Evolutionary conservation across 1,140 invertebrate genomes (phyloP).

Genomic region (Ooceraea biroi): DNA sequence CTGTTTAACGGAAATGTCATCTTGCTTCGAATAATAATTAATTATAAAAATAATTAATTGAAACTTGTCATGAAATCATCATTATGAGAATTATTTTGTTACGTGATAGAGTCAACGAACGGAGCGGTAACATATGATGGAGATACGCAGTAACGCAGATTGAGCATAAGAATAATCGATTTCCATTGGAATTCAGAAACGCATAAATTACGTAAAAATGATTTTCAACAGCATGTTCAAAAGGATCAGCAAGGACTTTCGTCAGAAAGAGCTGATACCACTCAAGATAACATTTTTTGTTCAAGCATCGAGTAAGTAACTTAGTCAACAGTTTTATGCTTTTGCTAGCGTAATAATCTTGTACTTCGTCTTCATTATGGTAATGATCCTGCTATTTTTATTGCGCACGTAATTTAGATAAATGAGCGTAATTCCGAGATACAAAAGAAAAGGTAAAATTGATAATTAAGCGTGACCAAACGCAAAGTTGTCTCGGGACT

Average conservation of each 20-base stretch:
- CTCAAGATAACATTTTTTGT: constrained; percentile 92
- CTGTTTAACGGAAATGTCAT: no score
- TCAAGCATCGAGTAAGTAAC: constrained; percentile 91
- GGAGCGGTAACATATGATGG: constrained; percentile 36
- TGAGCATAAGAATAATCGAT: not conserved
- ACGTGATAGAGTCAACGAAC: constrained; percentile 7
- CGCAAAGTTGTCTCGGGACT: not conserved
- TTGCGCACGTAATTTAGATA: not conserved
- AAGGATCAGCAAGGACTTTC: constrained; percentile 90
- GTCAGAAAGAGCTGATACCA: constrained; percentile 90
- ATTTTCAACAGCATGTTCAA: constrained; percentile 88
- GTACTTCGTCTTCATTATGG: not conserved
- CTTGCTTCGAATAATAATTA: constrained; percentile 2
- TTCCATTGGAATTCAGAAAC: not conserved
- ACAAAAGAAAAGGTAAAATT: not conserved
- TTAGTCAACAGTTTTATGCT: not conserved
- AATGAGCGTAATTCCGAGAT: no score
- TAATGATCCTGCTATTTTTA: not conserved
- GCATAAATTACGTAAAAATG: constrained; percentile 81
- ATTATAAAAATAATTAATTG: not conserved
- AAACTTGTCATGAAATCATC: not conserved
- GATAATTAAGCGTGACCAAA: not conserved
- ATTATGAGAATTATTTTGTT: not conserved
- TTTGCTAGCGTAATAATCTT: not conserved
- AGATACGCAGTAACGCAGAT: constrained; percentile 22